These are phyloP conservation scores for Chaetops frenatus DNA, from an alignment of 2,113 vertebrate genomes.

Conservation along the genomic window DNA sequence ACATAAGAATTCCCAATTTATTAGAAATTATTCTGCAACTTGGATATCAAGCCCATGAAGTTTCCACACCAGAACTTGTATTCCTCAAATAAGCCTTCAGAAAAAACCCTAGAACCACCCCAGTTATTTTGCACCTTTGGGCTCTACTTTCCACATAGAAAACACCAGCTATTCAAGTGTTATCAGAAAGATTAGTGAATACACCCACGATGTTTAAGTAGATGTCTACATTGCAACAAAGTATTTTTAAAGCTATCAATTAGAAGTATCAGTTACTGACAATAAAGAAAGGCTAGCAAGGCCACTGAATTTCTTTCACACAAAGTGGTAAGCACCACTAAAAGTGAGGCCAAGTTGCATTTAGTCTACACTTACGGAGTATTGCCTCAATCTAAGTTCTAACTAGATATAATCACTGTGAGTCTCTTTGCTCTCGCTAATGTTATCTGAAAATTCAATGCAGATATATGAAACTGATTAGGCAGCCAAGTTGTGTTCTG, in stretches of 20 bases:
- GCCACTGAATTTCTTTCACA: not conserved
- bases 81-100: not conserved
- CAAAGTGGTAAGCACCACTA: not conserved
- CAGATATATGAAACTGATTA: not conserved
- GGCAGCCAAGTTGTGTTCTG: not conserved
- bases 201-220: not conserved
- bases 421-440: not conserved
- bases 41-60: not conserved
- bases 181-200: not conserved
- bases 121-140: not conserved
- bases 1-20: not conserved
- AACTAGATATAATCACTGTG: not conserved
- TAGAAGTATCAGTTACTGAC: not conserved
- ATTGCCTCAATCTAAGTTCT: not conserved
- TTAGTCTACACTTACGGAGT: not conserved
- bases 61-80: not conserved
- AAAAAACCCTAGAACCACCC: not conserved
- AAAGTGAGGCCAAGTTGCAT: not conserved
- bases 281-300: not conserved
- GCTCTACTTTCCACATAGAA: not conserved
- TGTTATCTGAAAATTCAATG: not conserved
- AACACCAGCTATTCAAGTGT: not conserved
- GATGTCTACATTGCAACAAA: not conserved
- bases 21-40: not conserved
- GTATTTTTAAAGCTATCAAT: not conserved